phyloP scores from a whole-genome alignment of 1,140 invertebrate genomes.

The Pentalonia nigronervosa region DNA sequence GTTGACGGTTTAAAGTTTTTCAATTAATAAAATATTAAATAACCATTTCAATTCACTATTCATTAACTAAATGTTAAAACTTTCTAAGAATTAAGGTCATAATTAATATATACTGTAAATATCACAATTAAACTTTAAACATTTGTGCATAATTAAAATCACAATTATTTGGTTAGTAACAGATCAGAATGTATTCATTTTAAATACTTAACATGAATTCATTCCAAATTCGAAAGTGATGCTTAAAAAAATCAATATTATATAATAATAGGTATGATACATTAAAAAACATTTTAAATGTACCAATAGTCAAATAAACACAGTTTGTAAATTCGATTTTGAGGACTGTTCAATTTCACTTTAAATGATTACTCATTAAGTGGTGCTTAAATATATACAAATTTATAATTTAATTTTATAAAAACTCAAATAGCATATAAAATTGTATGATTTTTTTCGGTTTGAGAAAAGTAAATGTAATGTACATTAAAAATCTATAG shows the following conservation, averaged over 20 bases:
- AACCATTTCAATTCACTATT: neutral
- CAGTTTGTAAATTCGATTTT: neutral
- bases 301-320: neutral
- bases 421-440: neutral
- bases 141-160: neutral
- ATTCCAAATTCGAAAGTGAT: neutral
- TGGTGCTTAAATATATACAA: neutral
- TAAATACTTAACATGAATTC: neutral
- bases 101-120: neutral
- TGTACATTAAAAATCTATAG: neutral
- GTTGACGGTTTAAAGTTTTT: slow-evolving; percentile 4
- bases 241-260: neutral
- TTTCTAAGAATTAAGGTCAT: neutral
- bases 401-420: neutral
- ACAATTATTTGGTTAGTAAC: neutral
- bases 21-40: slow-evolving; percentile 20
- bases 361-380: neutral
- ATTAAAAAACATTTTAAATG: neutral
- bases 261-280: too few species aligned
- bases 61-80: neutral
- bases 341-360: neutral
- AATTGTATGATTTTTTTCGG: neutral
- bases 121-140: neutral
- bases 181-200: neutral
- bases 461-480: neutral